Base-by-base conservation (phyloP, 1,140 invertebrate genomes). In the Diabrotica undecimpunctata region DNA sequence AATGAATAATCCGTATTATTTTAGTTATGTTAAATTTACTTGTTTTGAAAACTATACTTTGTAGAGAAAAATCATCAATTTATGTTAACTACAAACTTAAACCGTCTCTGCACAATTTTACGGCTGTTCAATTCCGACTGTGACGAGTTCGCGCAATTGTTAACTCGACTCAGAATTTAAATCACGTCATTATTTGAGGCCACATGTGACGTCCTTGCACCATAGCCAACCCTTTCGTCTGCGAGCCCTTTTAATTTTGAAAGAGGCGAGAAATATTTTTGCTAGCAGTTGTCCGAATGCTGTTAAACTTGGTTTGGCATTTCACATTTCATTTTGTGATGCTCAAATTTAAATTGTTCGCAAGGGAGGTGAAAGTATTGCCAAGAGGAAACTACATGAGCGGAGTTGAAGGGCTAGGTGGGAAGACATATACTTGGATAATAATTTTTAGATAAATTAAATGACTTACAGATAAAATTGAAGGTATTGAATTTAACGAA, bases 131-230 rank as follows among this genome's bases (percentile, higher is more conserved):
- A 25, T 25, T 25, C 25, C 25, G 25, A 25, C 25, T 25, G 25
- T 25, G 25, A 25, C 25, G 25, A 25, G 25, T 25, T 25, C 25
- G 46, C 38, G 39, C 12, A 60, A 51, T 54, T 59, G 62, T 36
- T 41, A 38, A 64, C 58, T 62, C 61, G 35, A 62, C 60, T 62
- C 61, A 35, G 66, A 68, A 68, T 68, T 68, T 65, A 68, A 65
- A 68, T 65, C 60, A 52, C 38, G 58, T 68, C 63, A 68, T 68
- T 68, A 68, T 61, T 62, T 64, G 52, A 53, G 46, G 54, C 55
- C 53, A 62, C 58, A 68, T 65, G 51, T 68, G 50, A 54, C 52
- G n/a, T 46, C n/a, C 51, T 36, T 57, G 54, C 41, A 46, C n/a
- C 41, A 6, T 59, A 38, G 52, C 53, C 55, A 36, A 7, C 59